Evolutionary conservation across 2,113 vertebrate genomes (phyloP).

Genomic region (Ramphastos sulfuratus): DNA sequence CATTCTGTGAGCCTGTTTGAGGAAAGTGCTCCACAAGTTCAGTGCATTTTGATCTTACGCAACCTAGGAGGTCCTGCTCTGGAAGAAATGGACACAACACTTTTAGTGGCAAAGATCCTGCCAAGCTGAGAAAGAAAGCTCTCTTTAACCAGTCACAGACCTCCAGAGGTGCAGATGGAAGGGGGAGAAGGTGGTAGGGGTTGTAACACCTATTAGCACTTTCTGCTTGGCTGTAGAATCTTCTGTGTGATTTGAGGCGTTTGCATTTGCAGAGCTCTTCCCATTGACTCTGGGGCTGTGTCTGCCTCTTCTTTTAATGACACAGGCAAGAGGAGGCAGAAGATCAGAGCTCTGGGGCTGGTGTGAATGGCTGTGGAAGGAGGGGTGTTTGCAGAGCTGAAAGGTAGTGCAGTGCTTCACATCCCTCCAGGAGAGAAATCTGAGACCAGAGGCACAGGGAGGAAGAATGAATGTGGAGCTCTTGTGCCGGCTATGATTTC

Average conservation of each 20-base stretch:
- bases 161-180: not conserved
- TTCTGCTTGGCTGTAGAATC: not conserved
- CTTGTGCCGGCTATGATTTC: not conserved
- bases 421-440: not conserved
- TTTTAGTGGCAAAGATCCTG: not conserved
- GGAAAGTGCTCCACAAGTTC: not conserved
- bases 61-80: not conserved
- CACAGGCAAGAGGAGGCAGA: not conserved
- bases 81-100: too few species aligned
- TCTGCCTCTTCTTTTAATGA: not conserved
- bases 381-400: not conserved
- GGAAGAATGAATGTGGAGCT: slow-evolving; percentile 9
- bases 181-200: not conserved
- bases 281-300: not conserved
- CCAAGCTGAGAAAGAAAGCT: not conserved
- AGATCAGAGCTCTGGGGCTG: not conserved
- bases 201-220: not conserved
- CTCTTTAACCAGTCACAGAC: not conserved
- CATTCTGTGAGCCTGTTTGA: not conserved
- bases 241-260: not conserved
- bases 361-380: not conserved
- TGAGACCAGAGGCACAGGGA: not conserved
- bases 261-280: not conserved
- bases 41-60: not conserved
- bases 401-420: not conserved